Evolutionary conservation across 1,140 invertebrate genomes (phyloP).

Genomic region (Procambarus virginalis): DNA sequence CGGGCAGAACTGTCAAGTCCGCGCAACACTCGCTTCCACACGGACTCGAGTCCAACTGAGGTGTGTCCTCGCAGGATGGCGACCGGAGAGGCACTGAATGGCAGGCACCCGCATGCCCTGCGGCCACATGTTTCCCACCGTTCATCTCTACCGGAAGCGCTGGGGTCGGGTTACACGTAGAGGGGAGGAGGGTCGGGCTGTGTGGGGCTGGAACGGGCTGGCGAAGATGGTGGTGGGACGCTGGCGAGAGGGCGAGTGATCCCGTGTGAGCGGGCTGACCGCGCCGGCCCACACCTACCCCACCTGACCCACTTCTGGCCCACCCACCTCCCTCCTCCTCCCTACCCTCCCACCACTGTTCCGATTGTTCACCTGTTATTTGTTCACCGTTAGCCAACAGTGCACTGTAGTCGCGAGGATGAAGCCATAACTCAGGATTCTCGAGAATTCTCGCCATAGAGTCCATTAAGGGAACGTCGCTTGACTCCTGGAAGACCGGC

Average conservation of each 20-base stretch:
- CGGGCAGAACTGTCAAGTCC: conserved; percentile 5
- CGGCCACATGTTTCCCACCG: conserved; percentile 43
- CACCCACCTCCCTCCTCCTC: conserved; percentile 13
- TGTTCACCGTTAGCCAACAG: conserved; percentile 7
- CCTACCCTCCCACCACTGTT: conserved; percentile 34
- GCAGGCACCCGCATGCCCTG: conserved; percentile 54
- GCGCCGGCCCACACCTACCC: conserved; percentile 17
- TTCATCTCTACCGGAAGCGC: conserved; percentile 66
- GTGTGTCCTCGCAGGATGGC: conserved; percentile 45
- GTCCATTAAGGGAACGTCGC: conserved; percentile 45
- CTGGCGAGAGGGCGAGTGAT: conserved; percentile 27
- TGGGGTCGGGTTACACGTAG: conserved; percentile 67
- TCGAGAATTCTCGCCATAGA: conserved; percentile 50
- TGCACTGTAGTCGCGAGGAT: neutral
- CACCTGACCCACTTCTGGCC: conserved; percentile 60
- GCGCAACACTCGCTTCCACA: conserved; percentile 32
- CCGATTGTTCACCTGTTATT: conserved; percentile 51
- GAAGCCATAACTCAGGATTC: conserved; percentile 24
- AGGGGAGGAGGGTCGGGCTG: conserved; percentile 34
- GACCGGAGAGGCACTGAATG: conserved; percentile 63
- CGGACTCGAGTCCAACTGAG: conserved; percentile 21
- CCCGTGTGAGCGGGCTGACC: conserved; percentile 45
- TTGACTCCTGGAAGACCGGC: neutral
- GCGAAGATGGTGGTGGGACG: conserved; percentile 21
- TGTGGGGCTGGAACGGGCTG: conserved; percentile 15